Evolutionary conservation across 2,797 vertebrate genomes (phyloP).

Genomic region (Eulemur coronatus): DNA sequence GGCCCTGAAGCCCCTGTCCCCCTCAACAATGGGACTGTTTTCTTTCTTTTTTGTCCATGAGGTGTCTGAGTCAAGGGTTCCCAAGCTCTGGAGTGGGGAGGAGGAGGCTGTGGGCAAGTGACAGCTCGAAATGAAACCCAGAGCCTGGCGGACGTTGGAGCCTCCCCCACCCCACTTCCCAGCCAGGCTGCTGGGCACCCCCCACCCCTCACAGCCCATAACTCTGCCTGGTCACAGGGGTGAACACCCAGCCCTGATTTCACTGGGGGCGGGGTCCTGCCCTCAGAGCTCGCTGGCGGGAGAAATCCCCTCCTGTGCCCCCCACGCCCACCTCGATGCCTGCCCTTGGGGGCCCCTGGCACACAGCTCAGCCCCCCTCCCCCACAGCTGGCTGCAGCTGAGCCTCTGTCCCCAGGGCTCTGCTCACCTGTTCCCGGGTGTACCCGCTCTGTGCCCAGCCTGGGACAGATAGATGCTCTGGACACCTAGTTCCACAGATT

Average conservation of each 20-base stretch:
- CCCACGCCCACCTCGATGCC: neutral
- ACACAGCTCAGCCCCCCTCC: neutral
- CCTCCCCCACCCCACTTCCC: slow-evolving; percentile 91
- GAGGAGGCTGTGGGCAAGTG: slow-evolving; percentile 86
- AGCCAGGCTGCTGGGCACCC: too few species aligned
- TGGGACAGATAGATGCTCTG: too few species aligned
- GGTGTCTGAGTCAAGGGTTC: slow-evolving; percentile 81
- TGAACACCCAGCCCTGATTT: neutral
- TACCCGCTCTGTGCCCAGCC: too few species aligned
- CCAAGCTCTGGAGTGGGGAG: slow-evolving; percentile 78
- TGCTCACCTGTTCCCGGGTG: neutral
- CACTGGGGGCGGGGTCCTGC: neutral
- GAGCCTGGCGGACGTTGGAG: slow-evolving; percentile 92
- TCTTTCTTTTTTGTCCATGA: slow-evolving; percentile 63
- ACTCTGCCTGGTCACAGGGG: too few species aligned
- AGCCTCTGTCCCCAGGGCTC: neutral
- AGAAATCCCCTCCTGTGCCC: neutral
- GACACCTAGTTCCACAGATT: neutral
- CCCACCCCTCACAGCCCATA: slow-evolving; percentile 75
- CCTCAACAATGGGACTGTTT: slow-evolving; percentile 78
- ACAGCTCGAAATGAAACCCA: slow-evolving; percentile 94
- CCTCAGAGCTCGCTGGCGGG: neutral
- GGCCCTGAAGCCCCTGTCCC: slow-evolving; percentile 45
- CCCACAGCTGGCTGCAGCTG: neutral
- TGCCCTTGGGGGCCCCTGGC: neutral